Evolutionary conservation across 2,113 vertebrate genomes (phyloP), one percentile per base, ranked within the genome.

Genomic region (Psephotus haematonotus): DNA sequence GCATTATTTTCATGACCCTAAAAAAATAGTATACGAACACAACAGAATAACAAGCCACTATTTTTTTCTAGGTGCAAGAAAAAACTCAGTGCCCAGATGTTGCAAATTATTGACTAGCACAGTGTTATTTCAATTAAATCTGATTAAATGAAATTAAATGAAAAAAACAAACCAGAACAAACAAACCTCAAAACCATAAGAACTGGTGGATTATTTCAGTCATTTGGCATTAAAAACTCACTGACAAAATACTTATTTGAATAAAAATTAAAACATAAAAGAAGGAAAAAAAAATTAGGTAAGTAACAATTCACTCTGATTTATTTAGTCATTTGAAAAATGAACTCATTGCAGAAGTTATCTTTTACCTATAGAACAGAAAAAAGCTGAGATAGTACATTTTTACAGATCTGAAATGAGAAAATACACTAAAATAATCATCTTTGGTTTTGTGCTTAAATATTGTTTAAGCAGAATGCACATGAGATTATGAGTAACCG

Each of bases 131-230:
- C 9, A 70, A 46, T 47, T 46, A 28, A 76, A 67, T 71, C 1
- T 47, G 25, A 60, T 67, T 71, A 65, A 71, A 80, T 3, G 2
- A 2, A 63, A 81, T 55, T 43, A 17, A 55, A 60, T 55, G 5
- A 0, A 15, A 17, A n/a, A 53, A 57, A 7, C 15, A 25, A 53
- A 3, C 1, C 2, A 3, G 4, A 81, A 22, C 3, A 47, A 59
- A 28, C 3, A 31, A 39, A 44, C 14, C 10, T 69, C 8, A 39
- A 31, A 81, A 68, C 2, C 13, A 27, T 33, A 43, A 78, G 4
- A 7, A 39, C 3, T 17, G 4, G 8, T 35, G 5, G 17, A 44
- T 64, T 72, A 60, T 49, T 64, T 87, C 17, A 71, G 28, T 29
- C 33, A 27, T 39, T 71, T 65, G 11, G 5, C 23, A 44, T 44